These are phyloP conservation scores for Chloropsis cyanopogon DNA, from an alignment of 2,113 vertebrate species.

Conservation along the genomic window DNA sequence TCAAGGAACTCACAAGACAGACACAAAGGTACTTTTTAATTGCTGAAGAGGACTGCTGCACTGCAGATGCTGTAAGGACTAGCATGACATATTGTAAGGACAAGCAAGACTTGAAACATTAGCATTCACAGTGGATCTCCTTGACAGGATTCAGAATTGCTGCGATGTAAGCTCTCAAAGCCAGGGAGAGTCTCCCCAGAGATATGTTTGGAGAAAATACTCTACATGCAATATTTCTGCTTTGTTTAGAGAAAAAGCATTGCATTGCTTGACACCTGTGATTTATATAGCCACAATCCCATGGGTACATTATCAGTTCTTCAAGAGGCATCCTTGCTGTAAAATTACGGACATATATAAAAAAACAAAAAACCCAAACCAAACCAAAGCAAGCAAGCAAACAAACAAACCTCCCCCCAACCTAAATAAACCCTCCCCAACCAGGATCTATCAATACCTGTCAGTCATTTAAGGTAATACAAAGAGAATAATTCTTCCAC, in stretches of 20 bases:
- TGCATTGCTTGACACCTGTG: neutral
- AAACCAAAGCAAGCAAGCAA: neutral
- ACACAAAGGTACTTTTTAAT: neutral
- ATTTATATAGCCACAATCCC: neutral
- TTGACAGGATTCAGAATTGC: neutral
- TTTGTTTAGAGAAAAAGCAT: slow-evolving; percentile 16
- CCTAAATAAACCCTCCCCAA: neutral
- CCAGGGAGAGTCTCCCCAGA: neutral
- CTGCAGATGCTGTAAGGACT: neutral
- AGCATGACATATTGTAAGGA: neutral
- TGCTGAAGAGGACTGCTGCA: neutral
- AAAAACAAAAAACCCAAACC: no score
- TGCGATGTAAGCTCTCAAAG: neutral
- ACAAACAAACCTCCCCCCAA: no score
- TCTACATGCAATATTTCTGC: neutral
- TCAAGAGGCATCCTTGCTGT: neutral
- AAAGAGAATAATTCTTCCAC: neutral
- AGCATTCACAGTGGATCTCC: neutral
- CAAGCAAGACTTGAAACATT: neutral
- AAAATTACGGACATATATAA: neutral
- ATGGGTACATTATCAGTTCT: neutral
- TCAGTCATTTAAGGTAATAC: neutral
- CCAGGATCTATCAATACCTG: neutral
- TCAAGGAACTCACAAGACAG: neutral
- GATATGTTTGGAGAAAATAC: neutral